These are phyloP conservation scores for Salarias fasciatus DNA, from an alignment of 2,797 vertebrate genomes.

Conservation along the genomic window DNA sequence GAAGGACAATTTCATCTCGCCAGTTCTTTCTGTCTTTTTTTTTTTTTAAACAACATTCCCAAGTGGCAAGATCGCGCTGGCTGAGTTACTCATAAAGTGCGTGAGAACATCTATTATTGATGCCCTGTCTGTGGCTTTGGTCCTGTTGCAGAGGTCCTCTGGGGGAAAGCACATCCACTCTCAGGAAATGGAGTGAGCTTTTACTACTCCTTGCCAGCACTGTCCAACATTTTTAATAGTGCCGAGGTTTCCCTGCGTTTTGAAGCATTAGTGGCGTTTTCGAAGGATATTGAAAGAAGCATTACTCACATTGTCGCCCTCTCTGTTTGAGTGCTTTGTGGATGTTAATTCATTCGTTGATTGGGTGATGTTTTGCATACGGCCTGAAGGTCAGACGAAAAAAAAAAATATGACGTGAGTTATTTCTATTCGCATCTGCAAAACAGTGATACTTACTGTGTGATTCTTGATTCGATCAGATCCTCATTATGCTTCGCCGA, in stretches of 20 bases:
- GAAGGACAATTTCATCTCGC: slow-evolving; percentile 41
- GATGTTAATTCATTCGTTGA: too few species aligned
- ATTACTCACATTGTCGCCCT: slow-evolving; percentile 20
- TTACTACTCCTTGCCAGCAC: slow-evolving; percentile 38
- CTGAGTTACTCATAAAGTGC: slow-evolving; percentile 56
- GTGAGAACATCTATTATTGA: slow-evolving; percentile 71
- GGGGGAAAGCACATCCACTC: slow-evolving; percentile 49
- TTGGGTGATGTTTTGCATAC: too few species aligned
- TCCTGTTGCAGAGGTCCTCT: slow-evolving; percentile 48
- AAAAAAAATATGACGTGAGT: too few species aligned
- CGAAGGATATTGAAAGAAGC: slow-evolving; percentile 29
- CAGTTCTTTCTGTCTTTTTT: not conserved
- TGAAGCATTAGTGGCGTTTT: slow-evolving; percentile 19
- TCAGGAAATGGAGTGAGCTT: slow-evolving; percentile 45
- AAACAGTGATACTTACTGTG: not conserved
- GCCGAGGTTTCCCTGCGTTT: slow-evolving; percentile 21
- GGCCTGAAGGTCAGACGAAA: too few species aligned
- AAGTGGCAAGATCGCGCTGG: slow-evolving; percentile 44
- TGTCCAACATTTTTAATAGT: slow-evolving; percentile 31
- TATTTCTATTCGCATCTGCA: too few species aligned
- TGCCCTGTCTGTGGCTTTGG: slow-evolving; percentile 57
- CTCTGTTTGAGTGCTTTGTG: slow-evolving; percentile 19
- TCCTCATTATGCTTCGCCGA: slow-evolving; percentile 15
- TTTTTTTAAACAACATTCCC: slow-evolving; percentile 22
- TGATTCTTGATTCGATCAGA: slow-evolving; percentile 7